Conservation (phyloP, 2,113 vertebrate genomes). For the Microcebus griseorufus region DNA sequence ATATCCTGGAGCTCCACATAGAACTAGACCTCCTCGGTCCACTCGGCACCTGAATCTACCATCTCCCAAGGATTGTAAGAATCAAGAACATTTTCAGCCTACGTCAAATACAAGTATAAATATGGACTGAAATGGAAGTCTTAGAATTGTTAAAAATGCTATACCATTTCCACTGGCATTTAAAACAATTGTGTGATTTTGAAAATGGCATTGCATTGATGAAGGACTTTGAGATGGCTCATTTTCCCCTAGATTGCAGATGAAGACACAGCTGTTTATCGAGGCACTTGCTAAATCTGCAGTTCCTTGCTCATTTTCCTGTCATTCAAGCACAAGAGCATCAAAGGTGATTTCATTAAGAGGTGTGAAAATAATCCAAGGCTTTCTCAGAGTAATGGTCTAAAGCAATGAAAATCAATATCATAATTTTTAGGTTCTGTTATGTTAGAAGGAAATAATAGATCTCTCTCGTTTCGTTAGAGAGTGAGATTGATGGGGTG, state of each 20-base stretch:
- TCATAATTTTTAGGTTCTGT: neutral
- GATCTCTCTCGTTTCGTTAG: neutral
- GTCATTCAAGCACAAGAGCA: neutral
- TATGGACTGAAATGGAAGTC: neutral
- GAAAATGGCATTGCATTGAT: neutral
- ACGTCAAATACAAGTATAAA: neutral
- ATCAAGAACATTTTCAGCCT: neutral
- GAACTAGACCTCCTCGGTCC: neutral
- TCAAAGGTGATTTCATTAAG: conserved; percentile 15
- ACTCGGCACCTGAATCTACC: too few species aligned
- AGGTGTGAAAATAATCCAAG: conserved; percentile 21
- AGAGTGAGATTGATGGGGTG: neutral
- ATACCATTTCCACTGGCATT: neutral
- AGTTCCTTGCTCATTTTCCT: neutral
- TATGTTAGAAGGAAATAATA: neutral
- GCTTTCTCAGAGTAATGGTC: neutral
- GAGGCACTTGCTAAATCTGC: neutral
- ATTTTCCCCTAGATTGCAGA: neutral
- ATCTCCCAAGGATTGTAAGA: neutral
- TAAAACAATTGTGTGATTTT: neutral
- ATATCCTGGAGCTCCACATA: neutral
- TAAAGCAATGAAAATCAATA: neutral
- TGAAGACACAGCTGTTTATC: neutral
- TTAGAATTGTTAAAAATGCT: neutral
- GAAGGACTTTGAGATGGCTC: neutral